Percentiles rank a stretch among this genome's conserved stretches.
These are phyloP conservation scores for Leptarthrus brevirostris DNA, from an alignment of 2,888 invertebrate species.

Conservation along the genomic window DNA sequence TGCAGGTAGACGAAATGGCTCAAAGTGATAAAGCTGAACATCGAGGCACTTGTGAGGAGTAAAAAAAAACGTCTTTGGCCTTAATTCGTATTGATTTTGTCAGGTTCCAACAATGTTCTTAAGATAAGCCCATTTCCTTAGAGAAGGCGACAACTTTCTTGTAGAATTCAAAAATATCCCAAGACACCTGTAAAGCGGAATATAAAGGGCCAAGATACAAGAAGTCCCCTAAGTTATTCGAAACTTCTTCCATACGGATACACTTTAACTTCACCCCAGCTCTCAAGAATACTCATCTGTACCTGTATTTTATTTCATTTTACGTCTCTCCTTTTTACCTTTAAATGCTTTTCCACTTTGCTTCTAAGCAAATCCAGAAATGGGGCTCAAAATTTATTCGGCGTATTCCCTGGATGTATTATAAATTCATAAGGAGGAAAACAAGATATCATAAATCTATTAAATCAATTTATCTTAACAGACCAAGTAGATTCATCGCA, in stretches of 20 bases:
- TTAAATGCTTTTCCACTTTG: constrained; percentile 20
- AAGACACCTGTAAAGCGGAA: constrained; percentile 29
- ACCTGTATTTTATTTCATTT: constrained; percentile 28
- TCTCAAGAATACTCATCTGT: constrained; percentile 8
- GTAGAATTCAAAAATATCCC: constrained; percentile 30
- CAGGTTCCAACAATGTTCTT: constrained; percentile 25
- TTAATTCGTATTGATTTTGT: constrained; percentile 37
- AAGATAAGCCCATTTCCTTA: constrained; percentile 35
- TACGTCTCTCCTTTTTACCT: constrained; percentile 23
- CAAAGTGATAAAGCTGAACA: too few relatives aligned
- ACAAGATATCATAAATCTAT: constrained; percentile 56
- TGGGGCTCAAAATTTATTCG: constrained; percentile 19
- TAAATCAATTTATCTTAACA: constrained; percentile 55
- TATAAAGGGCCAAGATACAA: constrained; percentile 34
- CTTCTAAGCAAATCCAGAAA: constrained; percentile 1
- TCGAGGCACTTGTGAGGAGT: background rate
- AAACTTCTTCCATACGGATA: background rate
- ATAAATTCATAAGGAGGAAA: constrained; percentile 55
- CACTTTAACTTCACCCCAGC: constrained; percentile 7
- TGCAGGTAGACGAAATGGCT: too few relatives aligned
- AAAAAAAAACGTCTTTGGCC: constrained; percentile 1
- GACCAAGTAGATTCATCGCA: constrained; percentile 54
- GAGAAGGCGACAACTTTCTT: constrained; percentile 14
- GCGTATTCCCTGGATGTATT: constrained; percentile 48
- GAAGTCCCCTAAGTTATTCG: constrained; percentile 29